A percentile compares a stretch with the other conserved stretches of the same genome.
Evolutionary conservation across 2,888 invertebrate species (phyloP).

Genomic region (Petrophora chlorosata): DNA sequence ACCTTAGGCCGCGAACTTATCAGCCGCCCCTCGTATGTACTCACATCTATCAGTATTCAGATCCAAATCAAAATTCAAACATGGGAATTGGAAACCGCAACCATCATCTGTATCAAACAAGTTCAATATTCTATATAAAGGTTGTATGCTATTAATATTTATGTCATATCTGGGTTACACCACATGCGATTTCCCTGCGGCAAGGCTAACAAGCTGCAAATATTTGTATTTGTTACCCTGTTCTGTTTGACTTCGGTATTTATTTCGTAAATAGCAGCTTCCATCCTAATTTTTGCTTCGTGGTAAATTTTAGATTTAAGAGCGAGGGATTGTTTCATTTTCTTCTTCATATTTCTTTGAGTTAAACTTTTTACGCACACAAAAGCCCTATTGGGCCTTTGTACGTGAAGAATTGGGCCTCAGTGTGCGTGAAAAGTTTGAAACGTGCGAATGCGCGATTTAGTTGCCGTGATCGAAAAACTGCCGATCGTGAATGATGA

Average conservation of each 20-base stretch:
- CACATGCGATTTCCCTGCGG: conserved; percentile 24
- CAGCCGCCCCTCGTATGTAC: neutral
- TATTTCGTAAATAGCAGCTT: conserved; percentile 12
- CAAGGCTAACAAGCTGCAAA: conserved; percentile 34
- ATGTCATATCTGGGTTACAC: conserved; percentile 3
- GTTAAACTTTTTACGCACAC: no score
- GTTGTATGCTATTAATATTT: neutral
- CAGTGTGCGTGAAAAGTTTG: no score
- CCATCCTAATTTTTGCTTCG: conserved; percentile 9
- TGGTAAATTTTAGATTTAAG: neutral
- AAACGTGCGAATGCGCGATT: no score
- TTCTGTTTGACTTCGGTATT: conserved; percentile 19
- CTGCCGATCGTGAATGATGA: no score
- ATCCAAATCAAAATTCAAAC: neutral
- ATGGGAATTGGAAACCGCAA: neutral
- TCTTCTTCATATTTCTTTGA: no score
- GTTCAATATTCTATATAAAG: neutral
- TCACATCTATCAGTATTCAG: neutral
- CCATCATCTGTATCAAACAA: neutral
- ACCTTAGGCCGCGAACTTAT: no score
- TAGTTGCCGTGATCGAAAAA: no score
- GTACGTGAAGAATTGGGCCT: no score
- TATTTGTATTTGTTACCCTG: conserved; percentile 31
- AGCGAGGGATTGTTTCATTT: no score
- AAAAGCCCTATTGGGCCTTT: no score